Percentiles rank a stretch among this genome's conserved stretches.
These are phyloP conservation scores for Standfussiana lucernea DNA, from an alignment of 2,888 invertebrate species.

Conservation along the genomic window DNA sequence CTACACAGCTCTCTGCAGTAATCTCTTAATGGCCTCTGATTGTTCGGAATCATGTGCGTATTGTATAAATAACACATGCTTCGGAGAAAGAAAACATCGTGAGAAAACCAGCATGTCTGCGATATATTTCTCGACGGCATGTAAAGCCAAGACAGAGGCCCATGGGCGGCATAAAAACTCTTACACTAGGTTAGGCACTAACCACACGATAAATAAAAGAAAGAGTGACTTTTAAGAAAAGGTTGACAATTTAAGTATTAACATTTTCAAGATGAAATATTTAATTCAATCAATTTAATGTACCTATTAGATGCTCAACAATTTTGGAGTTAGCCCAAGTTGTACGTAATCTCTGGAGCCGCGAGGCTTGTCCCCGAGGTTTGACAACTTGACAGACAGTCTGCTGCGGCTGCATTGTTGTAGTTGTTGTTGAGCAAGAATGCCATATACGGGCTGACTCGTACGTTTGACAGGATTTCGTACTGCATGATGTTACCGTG, in stretches of 20 bases:
- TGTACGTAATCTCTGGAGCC: conserved; percentile 30
- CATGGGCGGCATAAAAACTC: too few relatives aligned
- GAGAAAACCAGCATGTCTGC: too few relatives aligned
- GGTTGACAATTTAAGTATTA: not conserved
- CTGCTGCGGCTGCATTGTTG: conserved; percentile 25
- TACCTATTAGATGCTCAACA: conserved; percentile 15
- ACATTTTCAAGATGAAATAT: conserved; percentile 1
- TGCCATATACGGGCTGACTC: conserved; percentile 4
- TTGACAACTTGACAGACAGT: conserved; percentile 57
- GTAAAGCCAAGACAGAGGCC: too few relatives aligned
- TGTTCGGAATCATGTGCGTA: too few relatives aligned
- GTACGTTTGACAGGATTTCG: conserved; percentile 5
- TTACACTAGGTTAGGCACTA: too few relatives aligned
- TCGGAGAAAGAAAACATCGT: too few relatives aligned
- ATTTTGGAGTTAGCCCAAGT: conserved; percentile 29
- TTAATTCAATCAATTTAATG: not conserved
- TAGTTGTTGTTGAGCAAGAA: conserved; percentile 29
- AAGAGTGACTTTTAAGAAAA: too few relatives aligned
- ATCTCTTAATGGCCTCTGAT: not conserved
- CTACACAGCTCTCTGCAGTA: not conserved
- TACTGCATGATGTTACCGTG: not conserved
- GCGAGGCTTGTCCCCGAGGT: conserved; percentile 29
- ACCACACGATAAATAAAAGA: too few relatives aligned
- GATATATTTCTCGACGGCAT: too few relatives aligned
- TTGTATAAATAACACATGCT: too few relatives aligned